These are phyloP conservation scores for Thermophis baileyi DNA, from an alignment of 2,113 vertebrate genomes.

Conservation along the genomic window DNA sequence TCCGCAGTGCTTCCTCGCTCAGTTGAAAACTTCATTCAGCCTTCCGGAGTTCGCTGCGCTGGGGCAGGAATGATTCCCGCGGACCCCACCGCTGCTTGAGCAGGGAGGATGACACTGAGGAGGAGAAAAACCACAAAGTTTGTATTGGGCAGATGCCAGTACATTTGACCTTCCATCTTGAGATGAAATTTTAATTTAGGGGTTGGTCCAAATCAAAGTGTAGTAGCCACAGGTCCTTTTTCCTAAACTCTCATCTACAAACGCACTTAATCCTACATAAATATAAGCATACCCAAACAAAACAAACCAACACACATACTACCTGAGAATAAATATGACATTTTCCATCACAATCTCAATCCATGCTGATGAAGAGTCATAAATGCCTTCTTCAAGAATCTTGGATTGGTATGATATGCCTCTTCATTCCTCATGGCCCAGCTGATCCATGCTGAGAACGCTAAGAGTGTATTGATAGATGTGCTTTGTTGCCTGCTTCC, in stretches of 20 bases:
- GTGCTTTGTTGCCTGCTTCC: not conserved
- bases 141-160: not conserved
- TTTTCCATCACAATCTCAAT: not conserved
- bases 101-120: too few species aligned
- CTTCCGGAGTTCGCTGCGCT: too few species aligned
- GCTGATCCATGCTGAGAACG: not conserved
- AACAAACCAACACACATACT: not conserved
- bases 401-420: not conserved
- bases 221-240: not conserved
- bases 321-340: not conserved
- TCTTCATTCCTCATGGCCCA: not conserved
- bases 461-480: not conserved
- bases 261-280: not conserved
- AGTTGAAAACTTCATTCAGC: too few species aligned
- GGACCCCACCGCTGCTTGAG: too few species aligned
- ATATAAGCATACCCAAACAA: not conserved
- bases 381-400: not conserved
- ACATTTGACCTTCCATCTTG: not conserved
- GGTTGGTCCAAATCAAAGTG: not conserved
- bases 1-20: too few species aligned
- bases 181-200: not conserved
- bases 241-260: not conserved
- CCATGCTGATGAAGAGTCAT: not conserved
- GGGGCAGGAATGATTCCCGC: too few species aligned
- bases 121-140: not conserved